A percentile compares a stretch with the other conserved stretches of the same genome.
phyloP scores from a whole-genome alignment of 2,113 vertebrate species.

The Neodontobutis hainanensis region DNA sequence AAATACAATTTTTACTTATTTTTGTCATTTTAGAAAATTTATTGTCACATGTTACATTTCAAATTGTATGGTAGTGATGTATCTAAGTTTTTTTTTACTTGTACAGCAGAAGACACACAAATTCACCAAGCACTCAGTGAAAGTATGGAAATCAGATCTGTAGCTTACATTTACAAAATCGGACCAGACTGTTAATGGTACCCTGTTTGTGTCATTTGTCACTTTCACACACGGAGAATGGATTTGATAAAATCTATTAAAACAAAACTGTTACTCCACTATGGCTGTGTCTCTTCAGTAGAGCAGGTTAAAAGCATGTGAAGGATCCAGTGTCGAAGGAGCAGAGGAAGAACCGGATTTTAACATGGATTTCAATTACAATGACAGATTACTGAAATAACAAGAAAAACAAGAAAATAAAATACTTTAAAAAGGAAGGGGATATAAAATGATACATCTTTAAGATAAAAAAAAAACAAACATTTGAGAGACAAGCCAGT shows the following conservation, averaged over 20 bases:
- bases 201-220: slow-evolving; percentile 56
- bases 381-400: background rate
- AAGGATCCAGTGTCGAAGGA: slow-evolving; percentile 33
- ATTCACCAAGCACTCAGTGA: slow-evolving; percentile 33
- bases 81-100: slow-evolving; percentile 41
- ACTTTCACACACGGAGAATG: slow-evolving; percentile 60
- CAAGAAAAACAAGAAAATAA: slow-evolving; percentile 24
- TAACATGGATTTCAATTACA: slow-evolving; percentile 1
- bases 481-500: slow-evolving; percentile 11
- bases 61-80: slow-evolving; percentile 54
- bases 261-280: slow-evolving; percentile 36
- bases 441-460: slow-evolving; percentile 3
- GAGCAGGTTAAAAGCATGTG: background rate
- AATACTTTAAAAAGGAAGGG: slow-evolving; percentile 1
- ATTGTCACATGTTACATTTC: slow-evolving; percentile 60
- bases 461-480: slow-evolving; percentile 17
- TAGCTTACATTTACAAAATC: slow-evolving; percentile 23
- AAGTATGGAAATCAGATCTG: slow-evolving; percentile 37
- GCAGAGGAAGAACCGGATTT: background rate
- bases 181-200: slow-evolving; percentile 62
- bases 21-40: slow-evolving; percentile 64
- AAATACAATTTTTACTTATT: slow-evolving; percentile 53
- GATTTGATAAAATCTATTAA: slow-evolving; percentile 70
- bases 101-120: slow-evolving; percentile 43
- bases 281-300: slow-evolving; percentile 3